Evolutionary conservation across 2,797 vertebrate genomes (phyloP).

Genomic region (Meda fulgida): DNA sequence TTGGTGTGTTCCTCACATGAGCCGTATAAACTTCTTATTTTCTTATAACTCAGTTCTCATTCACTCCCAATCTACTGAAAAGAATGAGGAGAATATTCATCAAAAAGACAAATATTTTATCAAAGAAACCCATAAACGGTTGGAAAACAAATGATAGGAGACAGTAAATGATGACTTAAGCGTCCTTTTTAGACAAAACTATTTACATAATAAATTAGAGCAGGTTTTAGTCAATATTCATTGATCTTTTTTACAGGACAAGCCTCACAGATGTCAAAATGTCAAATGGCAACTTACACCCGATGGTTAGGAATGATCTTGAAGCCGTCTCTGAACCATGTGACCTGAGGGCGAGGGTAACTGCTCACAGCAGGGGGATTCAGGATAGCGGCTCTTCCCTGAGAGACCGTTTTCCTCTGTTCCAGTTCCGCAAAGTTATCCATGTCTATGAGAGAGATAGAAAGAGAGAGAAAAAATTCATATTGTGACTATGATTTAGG

Average conservation of each 20-base stretch:
- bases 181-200: background rate
- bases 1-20: background rate
- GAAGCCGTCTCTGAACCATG: constrained; percentile 94
- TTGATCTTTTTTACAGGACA: background rate
- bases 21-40: background rate
- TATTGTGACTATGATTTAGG: background rate
- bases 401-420: constrained; percentile 81
- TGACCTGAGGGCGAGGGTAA: constrained; percentile 88
- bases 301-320: constrained; percentile 91
- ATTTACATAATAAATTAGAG: constrained; percentile 8
- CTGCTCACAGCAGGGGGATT: constrained; percentile 80
- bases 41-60: background rate
- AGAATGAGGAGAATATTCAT: background rate
- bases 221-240: background rate
- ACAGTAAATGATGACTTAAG: background rate
- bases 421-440: constrained; percentile 81
- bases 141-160: background rate
- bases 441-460: constrained; percentile 78
- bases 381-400: constrained; percentile 86
- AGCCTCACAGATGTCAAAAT: constrained; percentile 1
- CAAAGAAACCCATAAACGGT: background rate
- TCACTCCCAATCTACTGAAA: background rate
- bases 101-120: background rate
- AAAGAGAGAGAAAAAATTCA: background rate
- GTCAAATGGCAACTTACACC: constrained; percentile 81